Conservation (phyloP, 2,888 invertebrate species). For the Archips crataeganus region DNA sequence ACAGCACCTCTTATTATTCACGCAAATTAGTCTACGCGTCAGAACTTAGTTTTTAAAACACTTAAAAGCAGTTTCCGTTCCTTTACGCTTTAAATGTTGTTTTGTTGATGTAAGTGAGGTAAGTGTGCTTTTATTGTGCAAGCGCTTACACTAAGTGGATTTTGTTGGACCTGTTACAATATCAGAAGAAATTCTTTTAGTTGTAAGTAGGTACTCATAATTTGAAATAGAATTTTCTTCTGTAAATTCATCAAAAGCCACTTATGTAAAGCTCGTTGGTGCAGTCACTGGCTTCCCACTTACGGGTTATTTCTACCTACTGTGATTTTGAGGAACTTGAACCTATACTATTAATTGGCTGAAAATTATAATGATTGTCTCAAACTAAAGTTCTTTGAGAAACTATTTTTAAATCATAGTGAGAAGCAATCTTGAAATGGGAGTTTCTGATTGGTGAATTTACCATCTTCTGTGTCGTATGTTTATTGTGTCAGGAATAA, state of each 20-base stretch:
- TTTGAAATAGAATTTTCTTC: neutral
- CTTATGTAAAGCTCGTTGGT: neutral
- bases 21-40: neutral
- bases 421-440: neutral
- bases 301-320: neutral
- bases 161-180: neutral
- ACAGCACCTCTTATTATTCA: conserved; percentile 24
- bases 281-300: neutral
- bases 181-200: neutral
- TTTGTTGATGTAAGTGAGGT: conserved; percentile 4
- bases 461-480: neutral
- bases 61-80: neutral
- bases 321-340: neutral
- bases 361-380: neutral
- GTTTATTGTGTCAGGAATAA: neutral
- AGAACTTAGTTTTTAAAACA: conserved; percentile 1
- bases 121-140: conserved; percentile 4
- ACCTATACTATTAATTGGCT: neutral
- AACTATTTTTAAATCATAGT: neutral
- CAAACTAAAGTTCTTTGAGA: neutral
- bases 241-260: neutral
- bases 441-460: neutral
- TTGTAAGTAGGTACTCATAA: neutral
- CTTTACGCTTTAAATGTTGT: conserved; percentile 34
- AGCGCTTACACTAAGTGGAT: neutral